Evolutionary conservation across 2,888 invertebrate genomes (phyloP), one percentile per base, ranked within the genome.

Genomic region (Bombyx huttoni): DNA sequence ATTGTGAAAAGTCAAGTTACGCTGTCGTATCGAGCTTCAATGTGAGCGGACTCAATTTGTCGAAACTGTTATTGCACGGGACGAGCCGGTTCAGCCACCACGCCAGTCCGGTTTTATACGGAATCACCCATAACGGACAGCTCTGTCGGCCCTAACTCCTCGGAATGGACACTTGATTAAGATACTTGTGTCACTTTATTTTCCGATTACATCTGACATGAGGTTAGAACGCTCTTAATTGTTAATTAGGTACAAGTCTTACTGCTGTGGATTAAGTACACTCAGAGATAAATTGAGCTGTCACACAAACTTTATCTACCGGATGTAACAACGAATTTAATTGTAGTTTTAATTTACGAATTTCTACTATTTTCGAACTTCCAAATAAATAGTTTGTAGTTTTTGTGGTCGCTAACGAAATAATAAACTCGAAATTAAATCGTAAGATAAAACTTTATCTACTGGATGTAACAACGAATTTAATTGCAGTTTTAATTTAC

Each of bases 111-210:
- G 78, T 80, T 81, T 76, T 73, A 73, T 78, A 78, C 73, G 67
- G 70, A 76, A 81, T 79, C 74, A 73, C 63, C 80, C 79, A 80
- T 84, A 78, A 81, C 78, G 64, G 78, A 80, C 80, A 74, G 76
- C 74, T 75, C 72, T 65, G 67, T 61, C 70, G 68, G 66, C 73
- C 73, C 73, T 81, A 78, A 80, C 77, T 79, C 81, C 74, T 63
- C 60, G 65, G 73, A 85, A 84, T 85, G 80, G 81, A 79, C 79
- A 78, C 82, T 84, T 85, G 83, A 87, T 86, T 84, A 86, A 83
- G 86, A 82, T 79, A 81, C 81, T 86, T 73, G 78, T 81, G 78
- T 78, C 81, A 79, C 80, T 84, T 86, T 82, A 85, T 83, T 79
- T 75, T 68, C 76, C 78, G 81, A 85, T 85, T 81, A 83, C 78